phyloP scores from a whole-genome alignment of 1,140 invertebrate genomes.

The Tetramorium simillimum region DNA sequence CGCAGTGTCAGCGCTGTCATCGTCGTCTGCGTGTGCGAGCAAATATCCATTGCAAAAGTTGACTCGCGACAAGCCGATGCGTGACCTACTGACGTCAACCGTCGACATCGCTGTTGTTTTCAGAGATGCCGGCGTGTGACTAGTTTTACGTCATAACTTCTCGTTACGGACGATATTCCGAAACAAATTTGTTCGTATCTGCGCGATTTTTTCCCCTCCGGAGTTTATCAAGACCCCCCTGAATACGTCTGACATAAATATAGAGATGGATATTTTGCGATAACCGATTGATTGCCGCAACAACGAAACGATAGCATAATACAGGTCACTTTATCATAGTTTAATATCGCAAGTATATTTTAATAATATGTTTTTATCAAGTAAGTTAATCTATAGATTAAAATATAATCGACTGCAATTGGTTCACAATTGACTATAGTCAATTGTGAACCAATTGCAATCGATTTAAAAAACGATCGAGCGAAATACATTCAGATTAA shows the following conservation, averaged over 20 bases:
- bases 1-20: constrained; percentile 29
- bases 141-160: constrained; percentile 38
- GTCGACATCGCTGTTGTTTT: constrained; percentile 42
- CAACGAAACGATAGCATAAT: background rate
- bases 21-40: background rate
- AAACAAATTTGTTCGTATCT: constrained; percentile 14
- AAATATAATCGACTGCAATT: no score
- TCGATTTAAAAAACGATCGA: background rate
- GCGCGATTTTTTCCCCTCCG: background rate
- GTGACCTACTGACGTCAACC: constrained; percentile 43
- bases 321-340: background rate
- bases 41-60: constrained; percentile 54
- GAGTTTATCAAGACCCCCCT: constrained; percentile 24
- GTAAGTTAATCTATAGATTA: background rate
- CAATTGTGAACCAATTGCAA: no score
- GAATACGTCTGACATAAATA: constrained; percentile 7
- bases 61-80: constrained; percentile 36
- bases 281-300: background rate
- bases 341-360: background rate
- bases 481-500: background rate
- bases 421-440: no score
- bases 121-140: constrained; percentile 1
- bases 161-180: constrained; percentile 5
- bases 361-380: background rate
- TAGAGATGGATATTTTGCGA: background rate